Evolutionary conservation across 2,797 vertebrate genomes (phyloP), one percentile per base, ranked within the genome.

Genomic region (Lycodopsis pacificus): DNA sequence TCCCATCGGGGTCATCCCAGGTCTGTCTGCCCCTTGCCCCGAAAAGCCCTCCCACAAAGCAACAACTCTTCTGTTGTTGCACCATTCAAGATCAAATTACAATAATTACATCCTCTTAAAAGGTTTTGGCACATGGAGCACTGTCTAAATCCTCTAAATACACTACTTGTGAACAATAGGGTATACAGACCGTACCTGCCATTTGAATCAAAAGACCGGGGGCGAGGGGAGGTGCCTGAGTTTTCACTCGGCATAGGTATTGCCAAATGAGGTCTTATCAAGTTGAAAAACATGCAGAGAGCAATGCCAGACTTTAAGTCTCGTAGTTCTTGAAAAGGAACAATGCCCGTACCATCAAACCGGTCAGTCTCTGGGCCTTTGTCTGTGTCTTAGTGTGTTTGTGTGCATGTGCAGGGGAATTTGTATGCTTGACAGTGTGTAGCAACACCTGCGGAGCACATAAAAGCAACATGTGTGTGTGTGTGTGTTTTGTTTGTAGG

Each of bases 381-480:
- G 61, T 82, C 64, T 22, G 53, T 66, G 57, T 74, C 66, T 46
- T 51, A 10, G 7, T 46, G 61, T 72, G 62, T 84, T 71, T 76
- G 46, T 67, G 56, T 61, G 36, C 20, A 19, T 68, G 53, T 78
- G 49, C 34, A 46, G 49, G 49, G 38, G 59, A 54, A 65, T 67
- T 64, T 71, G 38, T 65, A 36, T 74, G 46, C 62, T 70, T 62
- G 48, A 42, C 57, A 61, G 46, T 68, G 72, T 86, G 85, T 64
- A 53, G 64, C 66, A 77, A 84, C 92, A 93, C 92, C 92, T 93
- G 93, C 83, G 71, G 66, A 62, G 82, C 68, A 72, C 71, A 53
- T 81, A 85, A 78, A 84, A 80, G 85, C 86, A 78, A 85, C 82
- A 69, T 62, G 58, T 70, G 2, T 76, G 71, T 77, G 51, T 79